Conservation (phyloP, 2,888 invertebrate species). For the Pseudococcus jackbeardsleyi region DNA sequence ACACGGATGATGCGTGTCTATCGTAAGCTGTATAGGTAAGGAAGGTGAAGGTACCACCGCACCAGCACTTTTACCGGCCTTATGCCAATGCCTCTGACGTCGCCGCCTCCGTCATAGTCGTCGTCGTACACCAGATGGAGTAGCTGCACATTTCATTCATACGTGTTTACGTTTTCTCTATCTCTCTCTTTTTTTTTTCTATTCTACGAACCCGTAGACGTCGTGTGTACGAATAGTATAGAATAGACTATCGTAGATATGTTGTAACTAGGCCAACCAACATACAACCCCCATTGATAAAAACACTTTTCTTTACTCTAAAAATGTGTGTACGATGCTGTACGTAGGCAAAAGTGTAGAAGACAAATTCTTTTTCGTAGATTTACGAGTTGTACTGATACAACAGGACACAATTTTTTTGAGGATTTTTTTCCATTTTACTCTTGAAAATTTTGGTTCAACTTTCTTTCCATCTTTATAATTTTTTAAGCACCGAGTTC, state of each 20-base stretch:
- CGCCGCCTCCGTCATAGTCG: background rate
- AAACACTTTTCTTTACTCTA: background rate
- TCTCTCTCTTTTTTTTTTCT: background rate
- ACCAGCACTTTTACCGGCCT: background rate
- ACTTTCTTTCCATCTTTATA: no score
- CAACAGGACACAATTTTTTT: no score
- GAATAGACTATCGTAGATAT: background rate
- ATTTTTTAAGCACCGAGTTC: no score
- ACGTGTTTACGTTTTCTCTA: background rate
- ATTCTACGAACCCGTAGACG: background rate
- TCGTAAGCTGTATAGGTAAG: conserved; percentile 14
- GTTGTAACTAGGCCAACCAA: conserved; percentile 44
- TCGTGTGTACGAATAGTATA: conserved; percentile 7
- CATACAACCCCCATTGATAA: conserved; percentile 50
- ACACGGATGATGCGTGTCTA: background rate
- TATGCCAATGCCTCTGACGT: conserved; percentile 12
- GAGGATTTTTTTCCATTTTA: no score
- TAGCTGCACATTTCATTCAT: conserved; percentile 54
- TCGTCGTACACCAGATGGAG: background rate
- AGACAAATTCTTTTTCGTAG: background rate
- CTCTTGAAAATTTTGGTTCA: no score
- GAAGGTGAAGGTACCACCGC: conserved; percentile 24
- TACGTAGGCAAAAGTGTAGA: background rate
- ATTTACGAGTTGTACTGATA: no score
- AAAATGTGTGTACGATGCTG: no score